These are phyloP conservation scores for Tricholauxania praeusta DNA, from an alignment of 2,888 invertebrate species.

Conservation along the genomic window DNA sequence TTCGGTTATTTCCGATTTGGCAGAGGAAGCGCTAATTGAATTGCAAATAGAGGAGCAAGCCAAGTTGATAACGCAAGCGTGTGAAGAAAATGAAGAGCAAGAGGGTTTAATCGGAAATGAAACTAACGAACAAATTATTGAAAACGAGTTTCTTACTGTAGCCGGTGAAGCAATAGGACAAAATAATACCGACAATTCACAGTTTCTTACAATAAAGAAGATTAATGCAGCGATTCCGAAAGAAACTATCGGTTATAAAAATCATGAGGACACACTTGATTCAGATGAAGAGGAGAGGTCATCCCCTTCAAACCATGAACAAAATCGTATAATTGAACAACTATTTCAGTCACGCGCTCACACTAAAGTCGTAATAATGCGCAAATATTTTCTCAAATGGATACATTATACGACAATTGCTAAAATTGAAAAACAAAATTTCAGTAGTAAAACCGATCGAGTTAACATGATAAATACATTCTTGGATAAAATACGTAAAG, in stretches of 20 bases:
- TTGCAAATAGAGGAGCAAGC: conserved; percentile 56
- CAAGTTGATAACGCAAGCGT: conserved; percentile 30
- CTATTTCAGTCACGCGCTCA: conserved; percentile 54
- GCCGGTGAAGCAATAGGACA: not conserved
- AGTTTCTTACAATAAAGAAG: not conserved
- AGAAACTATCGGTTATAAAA: conserved; percentile 10
- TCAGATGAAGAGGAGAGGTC: conserved; percentile 20
- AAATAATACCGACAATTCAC: not conserved
- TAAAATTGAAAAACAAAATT: conserved; percentile 62
- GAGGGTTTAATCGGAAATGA: conserved; percentile 9
- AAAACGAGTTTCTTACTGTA: not conserved
- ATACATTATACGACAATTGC: conserved; percentile 64
- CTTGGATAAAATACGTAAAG: conserved; percentile 63
- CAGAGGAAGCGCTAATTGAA: conserved; percentile 61
- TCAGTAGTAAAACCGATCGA: conserved; percentile 53
- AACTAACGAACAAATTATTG: not conserved
- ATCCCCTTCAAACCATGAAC: conserved; percentile 52
- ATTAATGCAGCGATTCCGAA: not conserved
- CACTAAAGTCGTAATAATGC: conserved; percentile 49
- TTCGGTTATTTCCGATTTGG: conserved; percentile 63
- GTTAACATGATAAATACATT: conserved; percentile 65
- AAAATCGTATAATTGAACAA: conserved; percentile 60
- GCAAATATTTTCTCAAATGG: conserved; percentile 65
- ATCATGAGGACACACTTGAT: conserved; percentile 19
- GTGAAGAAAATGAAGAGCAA: not conserved